These are phyloP conservation scores for Apodemia duryi DNA, from an alignment of 2,888 invertebrate species.

Conservation along the genomic window DNA sequence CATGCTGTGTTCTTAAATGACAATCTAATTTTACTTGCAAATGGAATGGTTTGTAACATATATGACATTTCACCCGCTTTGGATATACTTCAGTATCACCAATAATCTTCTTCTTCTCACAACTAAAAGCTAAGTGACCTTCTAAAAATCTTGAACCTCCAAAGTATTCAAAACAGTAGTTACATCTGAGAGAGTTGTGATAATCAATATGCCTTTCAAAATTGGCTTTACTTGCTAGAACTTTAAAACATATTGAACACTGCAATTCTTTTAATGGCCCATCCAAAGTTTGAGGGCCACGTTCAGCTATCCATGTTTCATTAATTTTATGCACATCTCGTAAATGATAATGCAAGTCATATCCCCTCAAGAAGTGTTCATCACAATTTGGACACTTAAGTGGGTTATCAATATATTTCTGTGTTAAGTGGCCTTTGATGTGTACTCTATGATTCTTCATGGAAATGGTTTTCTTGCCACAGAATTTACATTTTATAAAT, in stretches of 20 bases:
- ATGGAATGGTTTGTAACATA: slow-evolving; percentile 73
- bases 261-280: slow-evolving; percentile 67
- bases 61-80: slow-evolving; percentile 63
- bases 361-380: slow-evolving; percentile 59
- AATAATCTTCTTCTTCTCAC: slow-evolving; percentile 63
- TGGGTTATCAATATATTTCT: slow-evolving; percentile 61
- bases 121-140: slow-evolving; percentile 65
- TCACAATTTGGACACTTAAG: slow-evolving; percentile 63
- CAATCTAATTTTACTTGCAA: slow-evolving; percentile 72
- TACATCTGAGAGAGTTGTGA: slow-evolving; percentile 70
- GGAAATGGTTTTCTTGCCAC: slow-evolving; percentile 64
- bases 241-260: slow-evolving; percentile 68
- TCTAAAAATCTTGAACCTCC: slow-evolving; percentile 63
- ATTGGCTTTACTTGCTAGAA: slow-evolving; percentile 69
- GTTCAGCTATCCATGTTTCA: slow-evolving; percentile 69
- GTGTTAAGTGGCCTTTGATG: slow-evolving; percentile 60
- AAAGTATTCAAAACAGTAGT: slow-evolving; percentile 73
- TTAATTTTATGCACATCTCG: slow-evolving; percentile 57
- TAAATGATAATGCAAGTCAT: slow-evolving; percentile 65
- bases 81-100: slow-evolving; percentile 65
- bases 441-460: slow-evolving; percentile 61
- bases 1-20: slow-evolving; percentile 63
- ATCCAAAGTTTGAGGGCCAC: slow-evolving; percentile 44
- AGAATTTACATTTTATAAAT: slow-evolving; percentile 71
- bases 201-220: slow-evolving; percentile 71